These are phyloP conservation scores for Capreolus pygargus DNA, from an alignment of 2,113 vertebrate species.

Conservation along the genomic window DNA sequence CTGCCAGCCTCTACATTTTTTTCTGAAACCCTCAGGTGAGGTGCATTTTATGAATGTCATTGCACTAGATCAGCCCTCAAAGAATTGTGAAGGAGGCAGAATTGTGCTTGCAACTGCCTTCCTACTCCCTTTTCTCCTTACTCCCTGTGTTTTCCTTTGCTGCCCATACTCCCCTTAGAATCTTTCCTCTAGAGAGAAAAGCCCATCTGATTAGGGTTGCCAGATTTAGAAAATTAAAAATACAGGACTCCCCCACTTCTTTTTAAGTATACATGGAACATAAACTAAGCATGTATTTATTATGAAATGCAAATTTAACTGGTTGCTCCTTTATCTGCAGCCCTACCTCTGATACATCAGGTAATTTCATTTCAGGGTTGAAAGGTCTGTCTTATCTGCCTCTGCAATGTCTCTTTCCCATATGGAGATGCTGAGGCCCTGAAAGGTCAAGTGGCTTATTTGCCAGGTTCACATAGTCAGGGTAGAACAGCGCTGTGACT, in stretches of 20 bases:
- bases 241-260: neutral
- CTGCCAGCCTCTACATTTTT: neutral
- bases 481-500: neutral
- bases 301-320: neutral
- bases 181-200: neutral
- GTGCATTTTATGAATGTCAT: neutral
- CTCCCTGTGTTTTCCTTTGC: neutral
- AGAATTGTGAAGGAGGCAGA: neutral
- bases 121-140: too few species aligned
- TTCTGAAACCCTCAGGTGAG: neutral
- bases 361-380: neutral
- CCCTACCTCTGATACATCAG: neutral
- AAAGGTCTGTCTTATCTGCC: neutral
- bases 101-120: neutral
- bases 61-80: neutral
- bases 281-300: neutral
- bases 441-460: neutral
- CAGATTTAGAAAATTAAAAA: constrained; percentile 5
- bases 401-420: neutral
- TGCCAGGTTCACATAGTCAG: neutral
- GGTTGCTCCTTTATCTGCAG: neutral
- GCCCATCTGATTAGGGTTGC: neutral
- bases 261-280: neutral
- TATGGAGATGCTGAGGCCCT: neutral
- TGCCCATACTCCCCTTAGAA: neutral